Evolutionary conservation across 2,113 vertebrate genomes (phyloP), one percentile per base, ranked within the genome.

Genomic region (Rhinoptilus africanus): DNA sequence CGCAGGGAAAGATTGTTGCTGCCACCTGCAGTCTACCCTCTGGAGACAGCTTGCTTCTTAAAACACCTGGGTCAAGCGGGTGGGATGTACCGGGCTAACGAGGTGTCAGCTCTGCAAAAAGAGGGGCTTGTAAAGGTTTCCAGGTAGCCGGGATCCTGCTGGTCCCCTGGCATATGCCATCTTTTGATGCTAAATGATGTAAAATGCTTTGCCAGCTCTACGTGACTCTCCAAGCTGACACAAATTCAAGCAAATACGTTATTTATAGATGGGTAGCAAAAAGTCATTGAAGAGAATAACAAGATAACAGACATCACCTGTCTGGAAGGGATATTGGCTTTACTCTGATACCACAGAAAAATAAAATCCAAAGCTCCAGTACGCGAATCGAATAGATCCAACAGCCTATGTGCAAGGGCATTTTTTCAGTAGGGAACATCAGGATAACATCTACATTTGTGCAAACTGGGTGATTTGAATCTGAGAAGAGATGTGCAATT

Each of bases 1-100:
- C 35, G 34, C 54, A 26, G 82, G 62, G 57, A 66, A 87, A 97
- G 97, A 35, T 16, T 68, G 66, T n/a, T 97, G 95, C 97, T 97
- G 96, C 97, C 97, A 96, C 93, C 97, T 97, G 95, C 96, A 96
- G 97, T 54, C 96, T 50, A 56, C 34, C 76, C 43, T 32, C 69
- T 5, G 24, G 43, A 45, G 59, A 41, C 45, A n/a, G 45, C 30
- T 71, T 47, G 26, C 30, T 16, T 62, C 84, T 77, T 20, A 0
- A 4, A 64, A 34, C 28, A 35, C 35, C 76, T 72, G 53, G 71
- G 6, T 19, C 84, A 54, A 23, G 15, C 7, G 6, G 28, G 51
- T 37, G 78, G 68, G 59, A 79, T 62, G 47, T 45, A 23, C 28
- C 0, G 11, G 82, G 75, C 34, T 28, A 63, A 17, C 2, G 10